Evolutionary conservation across 2,888 invertebrate species (phyloP).

Genomic region (Cephus pulcher): DNA sequence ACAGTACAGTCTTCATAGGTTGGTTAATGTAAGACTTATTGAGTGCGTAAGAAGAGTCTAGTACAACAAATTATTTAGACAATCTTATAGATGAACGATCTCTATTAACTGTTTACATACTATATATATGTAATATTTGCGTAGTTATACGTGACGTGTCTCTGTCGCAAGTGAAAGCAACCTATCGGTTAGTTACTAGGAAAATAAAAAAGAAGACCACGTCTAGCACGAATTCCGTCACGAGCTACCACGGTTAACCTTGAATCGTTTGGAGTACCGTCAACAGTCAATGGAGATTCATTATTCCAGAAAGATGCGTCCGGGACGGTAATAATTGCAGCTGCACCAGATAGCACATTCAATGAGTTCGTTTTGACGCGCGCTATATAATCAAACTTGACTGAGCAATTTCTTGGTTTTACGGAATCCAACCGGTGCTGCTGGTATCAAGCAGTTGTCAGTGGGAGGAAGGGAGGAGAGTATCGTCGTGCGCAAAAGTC

Average conservation of each 20-base stretch:
- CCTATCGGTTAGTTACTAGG: background rate
- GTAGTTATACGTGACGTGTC: background rate
- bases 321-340: background rate
- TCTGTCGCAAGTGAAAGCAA: background rate
- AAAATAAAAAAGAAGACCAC: background rate
- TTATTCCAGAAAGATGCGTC: background rate
- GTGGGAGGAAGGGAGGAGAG: background rate
- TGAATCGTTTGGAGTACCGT: conserved; percentile 8
- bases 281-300: background rate
- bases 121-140: background rate
- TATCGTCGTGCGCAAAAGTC: background rate
- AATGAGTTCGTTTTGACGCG: background rate
- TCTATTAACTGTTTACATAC: background rate
- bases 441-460: background rate
- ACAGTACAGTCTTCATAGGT: too few relatives aligned
- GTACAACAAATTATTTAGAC: background rate
- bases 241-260: conserved; percentile 17
- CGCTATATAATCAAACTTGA: background rate
- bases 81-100: background rate
- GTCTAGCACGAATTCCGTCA: conserved; percentile 14
- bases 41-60: background rate
- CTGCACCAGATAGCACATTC: background rate
- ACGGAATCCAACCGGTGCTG: background rate
- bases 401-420: conserved; percentile 6
- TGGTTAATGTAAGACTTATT: too few relatives aligned